Conservation (phyloP, 2,113 vertebrate genomes). For the Vidua chalybeata region DNA sequence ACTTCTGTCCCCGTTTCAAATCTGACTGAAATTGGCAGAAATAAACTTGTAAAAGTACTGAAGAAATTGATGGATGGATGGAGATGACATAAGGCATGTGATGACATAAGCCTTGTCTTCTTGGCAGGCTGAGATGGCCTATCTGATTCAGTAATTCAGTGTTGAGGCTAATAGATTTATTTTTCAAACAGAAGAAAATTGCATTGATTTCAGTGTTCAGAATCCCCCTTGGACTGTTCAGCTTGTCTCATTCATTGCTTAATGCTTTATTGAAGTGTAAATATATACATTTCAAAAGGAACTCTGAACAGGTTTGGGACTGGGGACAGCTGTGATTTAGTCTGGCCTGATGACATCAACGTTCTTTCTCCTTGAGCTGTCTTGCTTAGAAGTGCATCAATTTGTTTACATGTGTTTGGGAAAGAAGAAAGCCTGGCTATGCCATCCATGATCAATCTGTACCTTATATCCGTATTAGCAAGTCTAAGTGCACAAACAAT, state of each 20-base stretch:
- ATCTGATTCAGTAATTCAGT: background rate
- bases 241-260: background rate
- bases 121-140: background rate
- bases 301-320: background rate
- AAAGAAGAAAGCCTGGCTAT: conserved; percentile 18
- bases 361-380: conserved; percentile 29
- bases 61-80: background rate
- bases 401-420: background rate
- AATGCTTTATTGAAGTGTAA: conserved; percentile 42
- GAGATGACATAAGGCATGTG: accelerated
- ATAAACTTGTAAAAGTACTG: background rate
- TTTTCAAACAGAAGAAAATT: background rate
- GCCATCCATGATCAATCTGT: conserved; percentile 14
- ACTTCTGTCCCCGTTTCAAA: conserved; percentile 12
- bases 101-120: conserved; percentile 8
- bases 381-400: conserved; percentile 8
- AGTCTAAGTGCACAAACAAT: conserved; percentile 39
- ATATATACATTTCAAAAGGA: conserved; percentile 1
- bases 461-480: conserved; percentile 54
- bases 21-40: conserved; percentile 17
- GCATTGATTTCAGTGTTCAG: conserved; percentile 21
- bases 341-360: conserved; percentile 16
- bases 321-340: background rate
- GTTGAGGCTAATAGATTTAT: background rate
- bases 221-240: background rate